Evolutionary conservation across 2,113 vertebrate genomes (phyloP), one percentile per base, ranked within the genome.

Genomic region (Larimichthys polyactis): DNA sequence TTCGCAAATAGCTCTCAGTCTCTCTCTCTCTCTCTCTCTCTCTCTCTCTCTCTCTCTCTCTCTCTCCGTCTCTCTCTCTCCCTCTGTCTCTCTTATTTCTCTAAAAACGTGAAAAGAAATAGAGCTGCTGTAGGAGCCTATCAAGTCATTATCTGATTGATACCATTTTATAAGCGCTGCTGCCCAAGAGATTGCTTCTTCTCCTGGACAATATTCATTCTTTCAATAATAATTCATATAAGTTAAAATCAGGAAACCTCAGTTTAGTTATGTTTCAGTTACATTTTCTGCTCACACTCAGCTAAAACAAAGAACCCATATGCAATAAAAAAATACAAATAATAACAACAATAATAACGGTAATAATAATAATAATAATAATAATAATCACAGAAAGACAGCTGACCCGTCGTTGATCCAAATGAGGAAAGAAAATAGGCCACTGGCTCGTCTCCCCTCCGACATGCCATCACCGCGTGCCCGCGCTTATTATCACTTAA

Each of bases 71-170:
- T 24, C 67, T 46, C 16, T 70, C 83, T 40, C 69, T 71, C 80
- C 63, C 67, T 79, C 66, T 5, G 32, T 48, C 73, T 65, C 66
- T 54, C n/a, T 74, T 71, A 71, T 84, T 81, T 85, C 59, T 85
- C 85, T 67, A 16, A 58, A 83, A 87, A 60, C 11, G 71, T 86
- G 75, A 87, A 91, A 89, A 91, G 77, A 84, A 86, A 83, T 59
- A 71, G 84, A 79, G 76, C 71, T 84, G 75, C 78, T 86, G 62
- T 62, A 72, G 82, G 52, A 84, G 66, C 87, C 90, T 84, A 87
- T 90, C 86, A 90, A 86, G 88, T 90, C 87, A 87, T 92, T 86
- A 91, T 93, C 79, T 91, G 87, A 90, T 90, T 80, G 87, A 75
- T 83, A 44, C 62, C 68, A 81, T 88, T 88, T 84, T 76, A 74